Base-by-base conservation (phyloP, 2,888 invertebrate species). In the Tortrix viridana region DNA sequence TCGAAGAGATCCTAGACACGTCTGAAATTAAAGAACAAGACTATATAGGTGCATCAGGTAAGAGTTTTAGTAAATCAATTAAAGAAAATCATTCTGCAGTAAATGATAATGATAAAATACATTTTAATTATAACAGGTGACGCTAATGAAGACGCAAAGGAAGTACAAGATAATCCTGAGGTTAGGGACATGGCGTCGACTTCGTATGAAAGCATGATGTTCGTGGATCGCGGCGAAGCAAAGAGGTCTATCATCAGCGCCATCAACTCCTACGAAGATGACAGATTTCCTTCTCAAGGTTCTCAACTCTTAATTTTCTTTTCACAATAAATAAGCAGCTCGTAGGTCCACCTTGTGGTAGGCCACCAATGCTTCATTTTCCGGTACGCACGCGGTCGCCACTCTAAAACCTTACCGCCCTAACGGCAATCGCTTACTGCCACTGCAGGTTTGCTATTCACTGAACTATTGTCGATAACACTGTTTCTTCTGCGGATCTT, bases 221-320 rank as follows among this genome's bases (percentile, higher is more conserved):
- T 69, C 20, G 68, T 75, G 1, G 77, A 80, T 12, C 74, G 77
- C 1, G 72, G 71, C 12, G 81, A 85, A 63, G 89, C 88, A 1
- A 88, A 83, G 68, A 73, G 70, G 48, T 79, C 82, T 5, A 90
- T 91, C 6, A 89, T 89, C 16, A 73, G 77, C 38, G 80, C 86
- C 1, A 85, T 91, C 9, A 90, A 88, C 66, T 90, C 90, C 19
- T 86, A 81, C 61, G 83, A 84, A 32, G 90, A 91, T 62, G 73
- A 82, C 0, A 77, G 90, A 43, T 91, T 80, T 66, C 91, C 90
- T n/a, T 91, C 91, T 3, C 86, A 87, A 85, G 90, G 91, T 90
- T 72, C 32, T 32, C 26, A 26, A 26, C 26, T n/a, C n/a, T 1
- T 54, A 3, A 43, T 6, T 4, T n/a, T 41, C 12, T n/a, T n/a